A percentile compares a stretch with the other conserved stretches of the same genome.
phyloP scores from a whole-genome alignment of 2,888 invertebrate species.

The Amphipyra berbera region DNA sequence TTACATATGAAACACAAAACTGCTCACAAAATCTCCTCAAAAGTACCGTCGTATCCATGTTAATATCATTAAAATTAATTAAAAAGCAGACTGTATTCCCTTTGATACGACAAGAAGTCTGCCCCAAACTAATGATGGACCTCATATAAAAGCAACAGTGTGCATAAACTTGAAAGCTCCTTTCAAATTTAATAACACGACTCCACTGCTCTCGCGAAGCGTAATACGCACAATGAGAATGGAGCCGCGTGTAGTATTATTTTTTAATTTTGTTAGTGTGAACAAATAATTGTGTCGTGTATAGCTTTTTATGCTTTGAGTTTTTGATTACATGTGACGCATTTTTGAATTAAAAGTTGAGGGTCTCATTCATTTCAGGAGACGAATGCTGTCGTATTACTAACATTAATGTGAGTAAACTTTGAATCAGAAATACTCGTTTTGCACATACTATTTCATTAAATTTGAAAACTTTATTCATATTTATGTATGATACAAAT shows the following conservation, averaged over 20 bases:
- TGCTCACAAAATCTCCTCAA: slow-evolving; percentile 2
- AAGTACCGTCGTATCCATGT: slow-evolving; percentile 18
- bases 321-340: too few species aligned
- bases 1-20: slow-evolving; percentile 15
- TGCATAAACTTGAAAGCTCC: slow-evolving; percentile 25
- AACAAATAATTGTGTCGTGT: too few species aligned
- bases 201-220: slow-evolving; percentile 17
- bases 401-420: too few species aligned
- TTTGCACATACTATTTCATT: too few species aligned
- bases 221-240: slow-evolving; percentile 16
- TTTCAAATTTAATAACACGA: slow-evolving; percentile 53
- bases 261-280: slow-evolving; percentile 3
- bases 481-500: too few species aligned
- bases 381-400: too few species aligned
- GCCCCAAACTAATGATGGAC: slow-evolving; percentile 52
- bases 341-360: too few species aligned
- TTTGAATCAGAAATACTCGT: too few species aligned
- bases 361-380: too few species aligned
- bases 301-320: too few species aligned
- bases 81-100: slow-evolving; percentile 30
- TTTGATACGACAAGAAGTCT: slow-evolving; percentile 42
- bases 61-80: slow-evolving; percentile 61
- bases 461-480: too few species aligned
- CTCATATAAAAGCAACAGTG: slow-evolving; percentile 29
- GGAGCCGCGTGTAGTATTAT: slow-evolving; percentile 19